Percentiles rank a stretch among this genome's conserved stretches.
phyloP scores from a whole-genome alignment of 2,888 invertebrate species.

The Drosophila setosimentum region DNA sequence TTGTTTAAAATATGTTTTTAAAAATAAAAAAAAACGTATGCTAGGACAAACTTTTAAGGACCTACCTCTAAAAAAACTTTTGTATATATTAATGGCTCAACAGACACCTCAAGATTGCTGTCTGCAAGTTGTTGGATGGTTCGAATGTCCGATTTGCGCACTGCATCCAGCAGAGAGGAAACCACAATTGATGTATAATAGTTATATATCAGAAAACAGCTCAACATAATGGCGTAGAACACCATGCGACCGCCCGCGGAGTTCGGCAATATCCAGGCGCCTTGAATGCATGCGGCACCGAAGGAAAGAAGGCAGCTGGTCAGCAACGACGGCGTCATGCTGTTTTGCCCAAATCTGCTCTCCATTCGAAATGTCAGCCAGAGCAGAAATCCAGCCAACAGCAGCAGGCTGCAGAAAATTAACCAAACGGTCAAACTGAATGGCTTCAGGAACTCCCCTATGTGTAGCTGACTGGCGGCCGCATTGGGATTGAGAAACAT shows the following conservation, averaged over 20 bases:
- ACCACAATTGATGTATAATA: constrained; percentile 89
- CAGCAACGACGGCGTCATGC: constrained; percentile 75
- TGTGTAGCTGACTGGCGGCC: constrained; percentile 86
- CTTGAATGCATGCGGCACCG: constrained; percentile 86
- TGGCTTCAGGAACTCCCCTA: constrained; percentile 87
- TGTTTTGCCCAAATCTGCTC: constrained; percentile 7
- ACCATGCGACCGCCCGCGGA: constrained; percentile 85
- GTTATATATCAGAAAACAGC: constrained; percentile 86
- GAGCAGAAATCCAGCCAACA: constrained; percentile 81
- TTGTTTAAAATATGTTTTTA: background rate
- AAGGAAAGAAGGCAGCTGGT: constrained; percentile 84
- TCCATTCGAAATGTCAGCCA: constrained; percentile 83
- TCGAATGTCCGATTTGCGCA: constrained; percentile 86
- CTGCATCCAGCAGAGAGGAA: constrained; percentile 87
- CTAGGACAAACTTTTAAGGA: background rate
- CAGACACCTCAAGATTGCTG: constrained; percentile 86
- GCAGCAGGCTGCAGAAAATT: constrained; percentile 83
- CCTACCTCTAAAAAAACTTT: constrained; percentile 76
- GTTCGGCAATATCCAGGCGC: constrained; percentile 84
- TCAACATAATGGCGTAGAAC: constrained; percentile 75
- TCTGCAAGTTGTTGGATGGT: constrained; percentile 86
- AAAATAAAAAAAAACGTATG: background rate
- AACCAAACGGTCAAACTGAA: constrained; percentile 87
- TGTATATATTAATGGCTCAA: constrained; percentile 85
- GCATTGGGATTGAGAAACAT: constrained; percentile 87